phyloP scores from a whole-genome alignment of 2,888 invertebrate genomes.

The Dichetophora obliterata region DNA sequence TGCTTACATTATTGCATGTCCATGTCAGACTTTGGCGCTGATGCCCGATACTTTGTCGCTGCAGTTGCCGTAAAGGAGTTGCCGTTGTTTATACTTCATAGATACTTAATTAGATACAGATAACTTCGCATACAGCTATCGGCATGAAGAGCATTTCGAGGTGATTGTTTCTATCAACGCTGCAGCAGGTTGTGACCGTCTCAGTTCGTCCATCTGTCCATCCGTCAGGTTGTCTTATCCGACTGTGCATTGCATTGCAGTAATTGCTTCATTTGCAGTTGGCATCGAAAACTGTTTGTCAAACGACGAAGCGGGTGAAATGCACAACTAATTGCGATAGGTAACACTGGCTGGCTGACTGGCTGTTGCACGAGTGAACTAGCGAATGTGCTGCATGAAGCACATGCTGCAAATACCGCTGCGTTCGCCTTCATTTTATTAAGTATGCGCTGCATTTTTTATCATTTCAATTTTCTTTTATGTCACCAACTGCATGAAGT shows the following conservation, averaged over 20 bases:
- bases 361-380: background rate
- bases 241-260: background rate
- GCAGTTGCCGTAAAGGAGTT: background rate
- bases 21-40: background rate
- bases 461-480: background rate
- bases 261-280: conserved; percentile 43
- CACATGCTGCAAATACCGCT: background rate
- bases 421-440: background rate
- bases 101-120: conserved; percentile 35
- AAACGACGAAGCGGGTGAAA: background rate
- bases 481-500: background rate
- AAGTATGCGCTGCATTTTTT: background rate
- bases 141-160: conserved; percentile 35
- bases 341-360: background rate
- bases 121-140: conserved; percentile 30
- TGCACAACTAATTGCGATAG: conserved; percentile 12
- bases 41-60: background rate
- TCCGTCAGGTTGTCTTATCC: background rate
- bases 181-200: background rate
- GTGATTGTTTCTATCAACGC: background rate
- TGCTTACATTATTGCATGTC: conserved; percentile 2
- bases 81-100: background rate
- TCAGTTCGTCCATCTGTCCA: background rate
- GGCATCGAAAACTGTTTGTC: background rate
- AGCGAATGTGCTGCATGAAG: conserved; percentile 5